Evolutionary conservation across 2,113 vertebrate genomes (phyloP).

Genomic region (Callopanchax toddi): DNA sequence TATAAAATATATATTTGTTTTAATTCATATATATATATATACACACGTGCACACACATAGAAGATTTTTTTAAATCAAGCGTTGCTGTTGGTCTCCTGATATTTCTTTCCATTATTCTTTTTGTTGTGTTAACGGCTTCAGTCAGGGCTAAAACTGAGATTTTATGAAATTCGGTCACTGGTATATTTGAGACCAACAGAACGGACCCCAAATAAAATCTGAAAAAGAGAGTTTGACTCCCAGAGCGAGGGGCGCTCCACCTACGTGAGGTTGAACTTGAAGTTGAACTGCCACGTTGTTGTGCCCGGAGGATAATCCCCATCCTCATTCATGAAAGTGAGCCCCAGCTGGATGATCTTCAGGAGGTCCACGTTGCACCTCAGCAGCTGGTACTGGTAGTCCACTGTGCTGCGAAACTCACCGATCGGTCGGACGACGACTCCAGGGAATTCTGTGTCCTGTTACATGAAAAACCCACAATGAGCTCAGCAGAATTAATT

Average conservation of each 20-base stretch:
- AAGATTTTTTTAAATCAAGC: too few species aligned
- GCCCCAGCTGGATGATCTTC: conserved; percentile 97
- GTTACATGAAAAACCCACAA: not conserved
- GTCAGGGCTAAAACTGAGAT: too few species aligned
- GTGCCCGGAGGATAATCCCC: conserved; percentile 93
- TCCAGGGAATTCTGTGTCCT: conserved; percentile 98
- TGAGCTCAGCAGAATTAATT: too few species aligned
- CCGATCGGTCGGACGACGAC: conserved; percentile 96
- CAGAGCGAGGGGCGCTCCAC: conserved; percentile 38
- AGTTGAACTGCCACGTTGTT: conserved; percentile 99
- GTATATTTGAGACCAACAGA: not conserved
- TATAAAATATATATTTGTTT: too few species aligned
- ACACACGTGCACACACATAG: too few species aligned
- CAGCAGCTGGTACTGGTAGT: conserved; percentile 97
- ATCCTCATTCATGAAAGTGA: conserved; percentile 97
- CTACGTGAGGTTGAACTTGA: conserved; percentile 98
- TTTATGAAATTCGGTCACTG: too few species aligned
- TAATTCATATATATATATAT: too few species aligned
- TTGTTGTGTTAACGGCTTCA: too few species aligned
- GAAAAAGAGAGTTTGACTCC: too few species aligned
- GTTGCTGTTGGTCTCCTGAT: too few species aligned
- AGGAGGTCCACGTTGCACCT: conserved; percentile 96
- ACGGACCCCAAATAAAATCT: not conserved
- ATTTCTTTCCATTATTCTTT: too few species aligned
- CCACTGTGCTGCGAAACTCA: conserved; percentile 96